Evolutionary conservation across 2,888 invertebrate species (phyloP), one percentile per base, ranked within the genome.

Genomic region (Caradrina kadenii): DNA sequence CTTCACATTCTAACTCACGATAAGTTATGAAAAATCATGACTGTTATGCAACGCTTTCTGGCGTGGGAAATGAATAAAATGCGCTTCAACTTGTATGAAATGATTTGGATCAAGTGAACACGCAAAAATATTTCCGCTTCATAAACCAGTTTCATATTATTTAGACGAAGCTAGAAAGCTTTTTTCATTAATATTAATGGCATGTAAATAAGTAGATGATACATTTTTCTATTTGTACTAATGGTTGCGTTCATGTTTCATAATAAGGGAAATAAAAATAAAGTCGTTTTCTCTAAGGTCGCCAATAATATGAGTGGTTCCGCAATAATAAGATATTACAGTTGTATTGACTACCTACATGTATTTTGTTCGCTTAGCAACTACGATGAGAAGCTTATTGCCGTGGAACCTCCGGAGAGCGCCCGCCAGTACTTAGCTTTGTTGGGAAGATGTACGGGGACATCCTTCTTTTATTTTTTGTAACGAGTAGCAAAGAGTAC

Each of bases 361-460:
- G 54, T 80, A 72, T 81, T 78, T 83, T 69, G 70, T 83, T 80
- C 73, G 76, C 79, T 82, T 68, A 79, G 77, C 69, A 75, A 78
- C 78, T 73, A 71, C 83, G 82, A 86, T 86, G 87, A 86, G 87
- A 88, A 86, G 82, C 83, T 84, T 84, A 88, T 87, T 88, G 83
- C 85, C 83, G 62, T 69, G 74, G 73, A 82, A 79, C 79, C 87
- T 82, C 84, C 73, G 63, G 74, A 76, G 86, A 84, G 79, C 69
- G 81, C 81, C 81, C 82, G 81, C 82, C 80, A 79, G 86, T 86
- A 86, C 87, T 88, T 84, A 84, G 87, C 86, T 88, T 86, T 88
- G 86, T 87, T 86, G 73, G 76, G 73, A 73, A 82, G 76, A 81
- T 71, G 80, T 77, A 81, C 69, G 77, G 73, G 70, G 72, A 68